Conservation (phyloP, 2,113 vertebrate genomes). For the Jacana jacana region DNA sequence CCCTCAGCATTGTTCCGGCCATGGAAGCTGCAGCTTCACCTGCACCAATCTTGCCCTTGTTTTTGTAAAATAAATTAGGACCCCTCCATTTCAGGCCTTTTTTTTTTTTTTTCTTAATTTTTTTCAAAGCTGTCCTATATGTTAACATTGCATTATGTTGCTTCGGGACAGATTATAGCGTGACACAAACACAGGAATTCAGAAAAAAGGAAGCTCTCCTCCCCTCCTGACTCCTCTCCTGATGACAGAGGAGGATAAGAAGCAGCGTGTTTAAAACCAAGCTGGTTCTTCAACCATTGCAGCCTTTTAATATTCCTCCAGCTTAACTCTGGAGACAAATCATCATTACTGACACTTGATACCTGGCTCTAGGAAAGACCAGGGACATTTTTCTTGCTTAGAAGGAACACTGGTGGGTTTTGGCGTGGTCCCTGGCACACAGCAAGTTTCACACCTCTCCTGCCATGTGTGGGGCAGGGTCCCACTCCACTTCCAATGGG, state of each 20-base stretch:
- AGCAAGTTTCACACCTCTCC: not conserved
- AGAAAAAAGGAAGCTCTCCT: not conserved
- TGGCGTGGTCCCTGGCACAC: rapidly evolving
- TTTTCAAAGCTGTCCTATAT: not conserved
- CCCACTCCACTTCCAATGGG: rapidly evolving
- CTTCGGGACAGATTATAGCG: not conserved
- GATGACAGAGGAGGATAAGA: not conserved
- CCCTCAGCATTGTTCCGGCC: not conserved
- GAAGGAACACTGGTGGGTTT: not conserved
- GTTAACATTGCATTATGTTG: rapidly evolving
- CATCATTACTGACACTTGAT: not conserved
- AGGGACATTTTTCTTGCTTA: not conserved
- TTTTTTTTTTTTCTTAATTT: not conserved
- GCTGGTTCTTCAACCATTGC: not conserved
- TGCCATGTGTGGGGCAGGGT: rapidly evolving
- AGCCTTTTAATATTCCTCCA: not conserved
- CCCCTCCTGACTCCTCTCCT: not conserved
- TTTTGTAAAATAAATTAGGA: not conserved
- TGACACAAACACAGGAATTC: not conserved
- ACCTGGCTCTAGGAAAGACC: not conserved
- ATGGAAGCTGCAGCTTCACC: too few species aligned
- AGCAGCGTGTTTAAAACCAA: not conserved
- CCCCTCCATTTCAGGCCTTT: not conserved
- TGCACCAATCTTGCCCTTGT: rapidly evolving
- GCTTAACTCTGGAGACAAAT: not conserved